Base-by-base conservation (phyloP, 2,113 vertebrate species). In the Notarius lentiginosus region DNA sequence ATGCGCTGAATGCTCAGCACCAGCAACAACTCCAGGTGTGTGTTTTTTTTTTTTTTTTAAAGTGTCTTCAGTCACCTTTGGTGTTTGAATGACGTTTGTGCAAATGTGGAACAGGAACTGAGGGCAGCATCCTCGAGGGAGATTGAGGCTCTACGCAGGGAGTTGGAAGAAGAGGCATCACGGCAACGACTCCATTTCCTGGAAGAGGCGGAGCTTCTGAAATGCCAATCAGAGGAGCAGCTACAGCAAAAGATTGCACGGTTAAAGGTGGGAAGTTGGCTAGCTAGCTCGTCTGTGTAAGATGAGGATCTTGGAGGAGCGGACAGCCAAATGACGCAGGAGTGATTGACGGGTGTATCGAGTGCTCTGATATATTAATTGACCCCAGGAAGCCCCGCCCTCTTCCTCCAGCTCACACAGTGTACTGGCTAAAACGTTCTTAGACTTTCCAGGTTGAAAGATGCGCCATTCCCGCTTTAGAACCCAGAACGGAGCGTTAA, bases 191-290 rank as follows among this genome's bases (percentile, higher is more conserved):
- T 95, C 81, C 93, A 92, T 72, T 95, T 95, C 89, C 93, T 95
- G 79, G 95, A 96, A 81, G 95, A 97, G 94, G 94, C 92, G 84
- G 96, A 96, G 88, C 91, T 96, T 80, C 91, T 96, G 47, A 96
- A 95, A 91, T 94, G 94, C 91, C 96, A 95, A 87, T 95, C 95
- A 0, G 95, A 96, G 68, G 90, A 95, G 76, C 88, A 91, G 14
- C 91, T 96, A 47, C 95, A 96, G 63, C 94, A 96, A 87, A 92
- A 92, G 88, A 92, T 96, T 81, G 86, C 93, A 53, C 95, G 94
- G 65, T 87, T 97, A 55, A 96, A 96, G 95, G 96, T 96, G 90
- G 82, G 87, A 34, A 1, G 14, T n/a, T 41, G 41, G 41, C 24
- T 56, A 56, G 55, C 10, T 56, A 15, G 55, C 55, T 12, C 10